phyloP scores from a whole-genome alignment of 2,888 invertebrate species.

The Megaustenia siamemsis region DNA sequence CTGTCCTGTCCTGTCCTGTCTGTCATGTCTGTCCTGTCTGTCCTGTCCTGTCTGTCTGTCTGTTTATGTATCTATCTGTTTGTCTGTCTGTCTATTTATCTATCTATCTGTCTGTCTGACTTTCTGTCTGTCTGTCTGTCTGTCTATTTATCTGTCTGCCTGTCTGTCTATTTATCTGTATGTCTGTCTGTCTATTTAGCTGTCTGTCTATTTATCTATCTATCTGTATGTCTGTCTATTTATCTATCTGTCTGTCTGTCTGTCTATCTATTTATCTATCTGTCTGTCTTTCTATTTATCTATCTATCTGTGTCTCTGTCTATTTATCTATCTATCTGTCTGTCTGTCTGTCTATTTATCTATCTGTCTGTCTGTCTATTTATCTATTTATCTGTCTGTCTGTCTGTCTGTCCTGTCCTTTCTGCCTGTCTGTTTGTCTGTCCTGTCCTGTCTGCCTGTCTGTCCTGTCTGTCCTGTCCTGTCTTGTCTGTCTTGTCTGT shows the following conservation, averaged over 20 bases:
- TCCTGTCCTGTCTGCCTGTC: too few species aligned
- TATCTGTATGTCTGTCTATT: background rate
- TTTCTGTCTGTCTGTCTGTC: background rate
- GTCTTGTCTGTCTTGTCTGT: too few species aligned
- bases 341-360: background rate
- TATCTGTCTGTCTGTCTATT: too few species aligned
- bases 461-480: too few species aligned
- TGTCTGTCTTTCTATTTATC: slow-evolving; percentile 23
- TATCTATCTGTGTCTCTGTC: slow-evolving; percentile 11
- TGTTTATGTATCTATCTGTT: background rate
- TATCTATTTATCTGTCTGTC: too few species aligned
- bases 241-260: background rate
- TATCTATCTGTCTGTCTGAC: background rate
- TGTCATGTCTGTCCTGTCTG: too few species aligned
- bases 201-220: background rate
- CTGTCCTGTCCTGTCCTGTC: too few species aligned
- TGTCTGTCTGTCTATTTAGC: background rate
- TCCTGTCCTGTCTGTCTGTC: background rate
- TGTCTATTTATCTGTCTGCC: background rate
- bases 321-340: background rate
- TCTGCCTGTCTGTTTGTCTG: too few species aligned
- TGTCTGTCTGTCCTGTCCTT: too few species aligned
- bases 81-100: background rate
- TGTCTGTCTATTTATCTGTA: background rate
- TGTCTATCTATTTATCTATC: slow-evolving; percentile 26